Conservation (phyloP, 2,797 vertebrate genomes). For the Xerus rutilus region DNA sequence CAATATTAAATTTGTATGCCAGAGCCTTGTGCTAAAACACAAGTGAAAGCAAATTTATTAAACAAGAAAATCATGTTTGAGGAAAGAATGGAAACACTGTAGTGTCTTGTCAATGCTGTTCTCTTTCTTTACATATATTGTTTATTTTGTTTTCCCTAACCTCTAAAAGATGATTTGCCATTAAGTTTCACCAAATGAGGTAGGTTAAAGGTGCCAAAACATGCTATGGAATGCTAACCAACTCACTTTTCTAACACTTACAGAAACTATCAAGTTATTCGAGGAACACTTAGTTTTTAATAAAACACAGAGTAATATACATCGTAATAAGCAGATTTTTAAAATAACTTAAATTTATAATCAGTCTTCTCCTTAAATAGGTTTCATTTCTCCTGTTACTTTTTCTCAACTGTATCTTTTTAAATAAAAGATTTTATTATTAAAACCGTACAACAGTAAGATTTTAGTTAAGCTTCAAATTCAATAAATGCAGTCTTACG, state of each 20-base stretch:
- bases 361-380: constrained; percentile 3
- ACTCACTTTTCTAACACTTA: background rate
- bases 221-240: background rate
- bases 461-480: background rate
- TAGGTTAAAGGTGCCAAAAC: background rate
- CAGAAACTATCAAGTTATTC: background rate
- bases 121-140: background rate
- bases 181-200: background rate
- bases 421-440: background rate
- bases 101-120: background rate
- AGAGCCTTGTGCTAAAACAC: background rate
- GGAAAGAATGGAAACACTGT: background rate
- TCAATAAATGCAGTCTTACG: background rate
- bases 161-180: background rate
- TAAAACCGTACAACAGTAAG: background rate
- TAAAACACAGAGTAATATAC: background rate
- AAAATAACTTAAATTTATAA: background rate
- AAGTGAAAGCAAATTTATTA: constrained; percentile 15
- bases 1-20: background rate
- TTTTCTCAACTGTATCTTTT: background rate
- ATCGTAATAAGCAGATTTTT: background rate
- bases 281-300: constrained; percentile 10
- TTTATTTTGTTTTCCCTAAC: background rate
- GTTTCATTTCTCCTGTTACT: background rate
- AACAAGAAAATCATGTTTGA: background rate